phyloP scores from a whole-genome alignment of 53 echinoderm and acorn worm genomes.

The Echinarachnius parma region DNA sequence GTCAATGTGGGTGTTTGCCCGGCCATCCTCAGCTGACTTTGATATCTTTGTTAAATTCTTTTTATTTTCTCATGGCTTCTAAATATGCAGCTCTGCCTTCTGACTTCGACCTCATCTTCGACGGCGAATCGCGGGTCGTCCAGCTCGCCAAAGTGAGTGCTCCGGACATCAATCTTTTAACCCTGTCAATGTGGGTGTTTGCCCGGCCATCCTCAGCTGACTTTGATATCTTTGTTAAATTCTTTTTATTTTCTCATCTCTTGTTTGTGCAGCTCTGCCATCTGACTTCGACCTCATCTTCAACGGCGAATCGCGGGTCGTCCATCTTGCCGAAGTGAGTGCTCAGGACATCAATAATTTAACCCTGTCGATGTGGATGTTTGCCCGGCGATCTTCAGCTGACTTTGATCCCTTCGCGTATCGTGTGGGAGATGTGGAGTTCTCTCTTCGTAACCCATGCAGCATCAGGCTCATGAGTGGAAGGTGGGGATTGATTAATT shows the following conservation, averaged over 20 bases:
- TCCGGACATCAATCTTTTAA: too few relatives aligned
- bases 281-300: conserved; percentile 22
- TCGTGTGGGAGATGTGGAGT: conserved; percentile 9
- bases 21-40: conserved; percentile 1
- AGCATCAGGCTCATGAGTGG: not conserved
- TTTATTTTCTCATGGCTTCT: too few relatives aligned
- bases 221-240: too few relatives aligned
- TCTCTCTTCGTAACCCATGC: conserved; percentile 14
- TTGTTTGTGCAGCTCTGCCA: conserved; percentile 9
- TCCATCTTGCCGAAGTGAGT: not conserved
- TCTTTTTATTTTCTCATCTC: too few relatives aligned
- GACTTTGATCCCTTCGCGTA: conserved; percentile 2
- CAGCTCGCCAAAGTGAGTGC: too few relatives aligned
- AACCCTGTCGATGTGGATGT: conserved; percentile 14
- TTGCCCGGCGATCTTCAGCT: not conserved
- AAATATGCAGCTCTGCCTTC: too few relatives aligned
- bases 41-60: not conserved
- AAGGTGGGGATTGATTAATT: too few relatives aligned
- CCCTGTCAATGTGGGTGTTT: too few relatives aligned
- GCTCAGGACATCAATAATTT: not conserved
- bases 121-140: too few relatives aligned
- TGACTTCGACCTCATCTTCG: too few relatives aligned
- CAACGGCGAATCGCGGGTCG: not conserved
- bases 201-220: too few relatives aligned
- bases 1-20: not conserved